Evolutionary conservation across 2,888 invertebrate species (phyloP), one percentile per base, ranked within the genome.

Genomic region (Xestia sexstrigata): DNA sequence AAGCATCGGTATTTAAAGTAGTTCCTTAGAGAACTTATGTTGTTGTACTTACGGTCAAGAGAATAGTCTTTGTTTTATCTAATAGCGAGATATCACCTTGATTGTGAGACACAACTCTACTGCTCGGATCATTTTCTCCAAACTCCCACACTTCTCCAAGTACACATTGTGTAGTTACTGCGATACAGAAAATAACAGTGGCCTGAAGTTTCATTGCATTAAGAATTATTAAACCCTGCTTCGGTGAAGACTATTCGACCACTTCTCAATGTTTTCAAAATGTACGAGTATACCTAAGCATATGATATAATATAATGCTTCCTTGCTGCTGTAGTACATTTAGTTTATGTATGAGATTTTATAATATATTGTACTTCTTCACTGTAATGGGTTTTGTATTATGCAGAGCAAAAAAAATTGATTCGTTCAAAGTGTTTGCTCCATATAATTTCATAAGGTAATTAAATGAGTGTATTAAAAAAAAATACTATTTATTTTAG

Each of bases 121-220:
- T 78, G 17, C 13, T 58, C 0, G 45, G 71, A 35, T 9, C 4
- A 58, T 84, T 74, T 58, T 65, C 23, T 66, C 83, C 83, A 35
- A 83, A 83, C 20, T 84, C 76, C 81, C 84, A 84, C n/a, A 84
- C 60, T 66, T 76, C 68, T 15, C 42, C 74, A 15, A 71, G 23
- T 8, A 76, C 70, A 70, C 72, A 52, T 1, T 73, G 49, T 45
- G n/a, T 20, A 60, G 15, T 60, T 17, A 45, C 66, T 15, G 62
- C 60, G 5, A 81, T 68, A 35, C 30, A 58, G 30, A 84, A 1
- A 49, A 81, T n/a, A 23, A 84, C 1, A 30, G 6, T 26, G 20
- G n/a, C 11, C 13, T 68, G 58, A 20, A 66, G 49, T 30, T 3
- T 52, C 84, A 84, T 84, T 75, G 72, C 35, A 30, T 52, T 55